phyloP scores from a whole-genome alignment of 2,888 invertebrate genomes.

The Labia minor region DNA sequence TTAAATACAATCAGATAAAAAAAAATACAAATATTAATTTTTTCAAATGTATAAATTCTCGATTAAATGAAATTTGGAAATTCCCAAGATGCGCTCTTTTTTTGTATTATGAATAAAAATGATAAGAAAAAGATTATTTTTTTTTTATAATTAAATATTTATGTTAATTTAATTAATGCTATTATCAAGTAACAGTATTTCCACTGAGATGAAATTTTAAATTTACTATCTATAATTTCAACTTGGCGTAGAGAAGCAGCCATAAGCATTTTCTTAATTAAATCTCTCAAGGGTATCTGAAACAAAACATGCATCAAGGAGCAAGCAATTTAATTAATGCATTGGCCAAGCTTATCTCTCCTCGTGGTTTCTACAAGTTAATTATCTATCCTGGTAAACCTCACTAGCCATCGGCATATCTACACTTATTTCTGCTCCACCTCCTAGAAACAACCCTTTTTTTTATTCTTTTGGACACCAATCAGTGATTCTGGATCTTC shows the following conservation, averaged over 20 bases:
- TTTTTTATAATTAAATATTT: too few relatives aligned
- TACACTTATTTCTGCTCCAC: neutral
- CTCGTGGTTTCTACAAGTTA: conserved; percentile 5
- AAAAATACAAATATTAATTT: too few relatives aligned
- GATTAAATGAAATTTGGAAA: too few relatives aligned
- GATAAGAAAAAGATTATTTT: too few relatives aligned
- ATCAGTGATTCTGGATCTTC: neutral
- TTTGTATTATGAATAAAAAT: too few relatives aligned
- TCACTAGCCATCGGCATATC: neutral
- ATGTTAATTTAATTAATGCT: too few relatives aligned
- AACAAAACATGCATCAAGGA: conserved; percentile 6
- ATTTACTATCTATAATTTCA: neutral
- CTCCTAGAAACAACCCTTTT: neutral
- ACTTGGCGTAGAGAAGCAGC: neutral
- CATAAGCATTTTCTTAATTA: conserved; percentile 1
- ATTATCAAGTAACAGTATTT: too few relatives aligned
- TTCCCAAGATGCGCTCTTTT: too few relatives aligned
- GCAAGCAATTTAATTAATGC: conserved; percentile 5
- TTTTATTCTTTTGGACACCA: neutral
- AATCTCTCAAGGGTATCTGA: conserved; percentile 13
- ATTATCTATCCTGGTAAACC: conserved; percentile 7
- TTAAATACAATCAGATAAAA: too few relatives aligned
- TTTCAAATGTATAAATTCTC: too few relatives aligned
- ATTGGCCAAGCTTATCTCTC: neutral
- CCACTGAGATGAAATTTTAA: neutral